phyloP scores from a whole-genome alignment of 2,797 vertebrate species.

The Threskiornis aethiopicus region DNA sequence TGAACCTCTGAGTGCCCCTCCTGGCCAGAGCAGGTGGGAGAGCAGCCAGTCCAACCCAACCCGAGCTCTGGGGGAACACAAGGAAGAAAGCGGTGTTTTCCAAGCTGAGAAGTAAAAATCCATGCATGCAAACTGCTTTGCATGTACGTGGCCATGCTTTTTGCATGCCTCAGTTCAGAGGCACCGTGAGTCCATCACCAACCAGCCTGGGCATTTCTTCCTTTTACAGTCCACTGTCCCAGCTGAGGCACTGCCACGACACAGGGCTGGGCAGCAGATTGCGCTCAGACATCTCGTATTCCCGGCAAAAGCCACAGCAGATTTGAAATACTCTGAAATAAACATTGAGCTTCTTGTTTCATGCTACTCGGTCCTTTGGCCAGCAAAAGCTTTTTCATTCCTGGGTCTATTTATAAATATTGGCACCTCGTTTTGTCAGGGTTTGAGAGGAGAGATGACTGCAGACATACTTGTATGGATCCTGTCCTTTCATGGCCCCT shows the following conservation, averaged over 20 bases:
- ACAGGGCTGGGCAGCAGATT: background rate
- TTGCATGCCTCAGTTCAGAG: background rate
- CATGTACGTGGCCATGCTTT: fast-evolving
- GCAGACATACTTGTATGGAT: background rate
- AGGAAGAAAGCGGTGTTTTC: background rate
- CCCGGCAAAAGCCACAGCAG: fast-evolving
- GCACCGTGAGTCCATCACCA: background rate
- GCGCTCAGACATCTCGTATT: background rate
- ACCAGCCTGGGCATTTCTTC: background rate
- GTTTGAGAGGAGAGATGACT: background rate
- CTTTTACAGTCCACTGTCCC: background rate
- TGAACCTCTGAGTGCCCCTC: background rate
- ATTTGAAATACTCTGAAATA: background rate
- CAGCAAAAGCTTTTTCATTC: background rate
- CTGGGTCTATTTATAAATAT: background rate
- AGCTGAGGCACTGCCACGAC: background rate
- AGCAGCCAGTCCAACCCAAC: background rate
- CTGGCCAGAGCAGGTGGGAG: fast-evolving
- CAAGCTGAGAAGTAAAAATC: background rate
- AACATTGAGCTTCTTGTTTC: background rate
- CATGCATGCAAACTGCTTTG: background rate
- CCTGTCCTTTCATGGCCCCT: background rate
- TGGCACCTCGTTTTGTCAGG: background rate
- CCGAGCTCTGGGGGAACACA: background rate
- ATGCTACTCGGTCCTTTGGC: background rate